A percentile compares a stretch with the other conserved stretches of the same genome.
Conservation (phyloP, 1,140 invertebrate genomes). For the Leucophenga varia region DNA sequence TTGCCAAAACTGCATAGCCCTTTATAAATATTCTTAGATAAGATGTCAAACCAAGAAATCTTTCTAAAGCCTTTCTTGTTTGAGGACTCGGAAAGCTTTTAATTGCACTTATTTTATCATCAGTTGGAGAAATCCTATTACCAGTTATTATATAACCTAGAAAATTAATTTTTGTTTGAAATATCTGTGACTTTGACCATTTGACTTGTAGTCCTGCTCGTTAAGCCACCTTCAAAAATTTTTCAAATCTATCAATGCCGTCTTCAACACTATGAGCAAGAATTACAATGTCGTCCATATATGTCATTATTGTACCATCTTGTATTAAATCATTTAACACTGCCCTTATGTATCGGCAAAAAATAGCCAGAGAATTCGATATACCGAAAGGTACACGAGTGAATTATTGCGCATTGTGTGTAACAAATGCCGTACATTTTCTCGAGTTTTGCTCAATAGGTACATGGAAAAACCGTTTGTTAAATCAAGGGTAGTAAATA, state of each 20-base stretch:
- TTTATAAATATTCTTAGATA: constrained; percentile 11
- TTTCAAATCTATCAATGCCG: background rate
- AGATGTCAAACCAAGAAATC: constrained; percentile 10
- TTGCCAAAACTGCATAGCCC: background rate
- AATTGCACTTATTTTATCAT: constrained; percentile 35
- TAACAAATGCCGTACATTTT: constrained; percentile 10
- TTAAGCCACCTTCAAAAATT: too few species aligned
- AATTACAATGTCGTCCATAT: constrained; percentile 1
- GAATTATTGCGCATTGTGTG: constrained; percentile 4
- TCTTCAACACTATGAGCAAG: background rate
- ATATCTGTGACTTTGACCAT: background rate
- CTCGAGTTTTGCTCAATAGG: background rate
- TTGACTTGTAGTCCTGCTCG: background rate
- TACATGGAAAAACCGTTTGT: constrained; percentile 11
- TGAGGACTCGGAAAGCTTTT: constrained; percentile 1
- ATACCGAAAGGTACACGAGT: background rate
- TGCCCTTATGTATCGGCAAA: background rate
- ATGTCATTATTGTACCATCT: background rate
- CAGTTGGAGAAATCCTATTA: constrained; percentile 22
- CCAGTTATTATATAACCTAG: constrained; percentile 44
- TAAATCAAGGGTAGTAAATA: constrained; percentile 22
- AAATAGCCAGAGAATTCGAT: too few species aligned
- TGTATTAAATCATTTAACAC: background rate
- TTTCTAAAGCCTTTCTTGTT: background rate
- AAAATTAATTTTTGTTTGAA: constrained; percentile 42